phyloP scores from a whole-genome alignment of 2,797 vertebrate species.

The Bovichtus variegatus region DNA sequence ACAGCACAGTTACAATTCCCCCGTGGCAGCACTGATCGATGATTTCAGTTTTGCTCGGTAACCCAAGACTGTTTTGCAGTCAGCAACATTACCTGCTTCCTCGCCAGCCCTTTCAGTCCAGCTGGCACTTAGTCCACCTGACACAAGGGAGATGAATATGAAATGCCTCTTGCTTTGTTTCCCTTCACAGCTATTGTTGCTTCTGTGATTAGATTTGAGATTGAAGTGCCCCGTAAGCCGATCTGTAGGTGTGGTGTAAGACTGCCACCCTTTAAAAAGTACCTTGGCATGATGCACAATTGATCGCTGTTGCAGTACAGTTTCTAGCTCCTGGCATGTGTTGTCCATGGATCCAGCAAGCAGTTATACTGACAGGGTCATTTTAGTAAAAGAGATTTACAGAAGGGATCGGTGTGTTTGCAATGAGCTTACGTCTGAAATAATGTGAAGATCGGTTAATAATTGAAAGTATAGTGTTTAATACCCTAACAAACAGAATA shows the following conservation, averaged over 20 bases:
- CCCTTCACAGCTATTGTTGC: slow-evolving; percentile 70
- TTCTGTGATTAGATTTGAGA: slow-evolving; percentile 76
- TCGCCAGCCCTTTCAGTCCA: slow-evolving; percentile 67
- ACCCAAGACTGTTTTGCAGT: slow-evolving; percentile 75
- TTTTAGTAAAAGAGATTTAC: slow-evolving; percentile 28
- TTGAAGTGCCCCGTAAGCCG: slow-evolving; percentile 72
- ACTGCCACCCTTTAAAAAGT: slow-evolving; percentile 57
- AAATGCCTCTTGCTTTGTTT: slow-evolving; percentile 81
- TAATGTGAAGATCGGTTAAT: slow-evolving; percentile 6
- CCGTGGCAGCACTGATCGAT: slow-evolving; percentile 61
- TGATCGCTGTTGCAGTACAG: slow-evolving; percentile 45
- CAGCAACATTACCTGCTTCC: slow-evolving; percentile 76
- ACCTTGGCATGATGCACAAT: slow-evolving; percentile 49
- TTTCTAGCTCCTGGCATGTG: slow-evolving; percentile 37
- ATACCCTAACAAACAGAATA: neutral
- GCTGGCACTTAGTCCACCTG: slow-evolving; percentile 75
- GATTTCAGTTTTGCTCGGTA: slow-evolving; percentile 71
- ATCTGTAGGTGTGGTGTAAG: slow-evolving; percentile 69
- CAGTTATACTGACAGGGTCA: slow-evolving; percentile 21
- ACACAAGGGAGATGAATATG: slow-evolving; percentile 81
- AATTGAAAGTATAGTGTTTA: neutral
- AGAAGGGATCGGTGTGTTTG: neutral
- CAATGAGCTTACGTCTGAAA: slow-evolving; percentile 8
- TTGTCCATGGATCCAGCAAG: slow-evolving; percentile 28
- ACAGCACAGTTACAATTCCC: slow-evolving; percentile 64